Conservation (phyloP, 2,888 invertebrate genomes). For the Mamestra brassicae region DNA sequence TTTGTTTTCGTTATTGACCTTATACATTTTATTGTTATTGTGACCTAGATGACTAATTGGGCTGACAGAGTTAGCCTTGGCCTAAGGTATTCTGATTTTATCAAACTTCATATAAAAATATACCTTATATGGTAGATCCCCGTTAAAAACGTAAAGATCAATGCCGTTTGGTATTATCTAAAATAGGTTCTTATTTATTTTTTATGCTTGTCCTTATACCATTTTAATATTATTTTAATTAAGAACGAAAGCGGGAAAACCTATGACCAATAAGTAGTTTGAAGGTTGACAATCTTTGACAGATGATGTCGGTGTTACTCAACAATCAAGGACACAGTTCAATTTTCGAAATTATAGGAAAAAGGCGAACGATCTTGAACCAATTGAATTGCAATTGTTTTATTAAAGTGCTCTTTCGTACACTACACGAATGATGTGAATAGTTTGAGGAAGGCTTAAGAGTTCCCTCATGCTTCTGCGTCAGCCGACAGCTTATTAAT, state of each 20-base stretch:
- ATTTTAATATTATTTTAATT: background rate
- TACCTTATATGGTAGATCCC: constrained; percentile 11
- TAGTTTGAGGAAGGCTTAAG: background rate
- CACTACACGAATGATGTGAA: background rate
- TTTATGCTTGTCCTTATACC: background rate
- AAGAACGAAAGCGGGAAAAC: background rate
- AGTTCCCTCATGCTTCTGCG: background rate
- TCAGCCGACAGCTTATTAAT: background rate
- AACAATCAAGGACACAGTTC: background rate
- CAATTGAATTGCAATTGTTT: no score
- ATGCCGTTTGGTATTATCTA: background rate
- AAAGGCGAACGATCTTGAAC: background rate
- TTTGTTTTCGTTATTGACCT: constrained; percentile 31
- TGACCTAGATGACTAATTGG: constrained; percentile 44
- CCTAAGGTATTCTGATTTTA: constrained; percentile 42
- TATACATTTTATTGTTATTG: constrained; percentile 21
- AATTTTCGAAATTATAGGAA: background rate
- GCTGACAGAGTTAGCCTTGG: constrained; percentile 47
- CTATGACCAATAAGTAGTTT: background rate
- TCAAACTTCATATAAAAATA: constrained; percentile 25
- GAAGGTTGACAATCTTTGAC: constrained; percentile 6
- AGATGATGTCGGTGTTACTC: background rate
- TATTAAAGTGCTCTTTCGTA: background rate
- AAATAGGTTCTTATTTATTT: background rate
- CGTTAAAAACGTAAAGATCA: constrained; percentile 7